These are phyloP conservation scores for Eupeodes corollae DNA, from an alignment of 1,140 invertebrate species.

Conservation along the genomic window DNA sequence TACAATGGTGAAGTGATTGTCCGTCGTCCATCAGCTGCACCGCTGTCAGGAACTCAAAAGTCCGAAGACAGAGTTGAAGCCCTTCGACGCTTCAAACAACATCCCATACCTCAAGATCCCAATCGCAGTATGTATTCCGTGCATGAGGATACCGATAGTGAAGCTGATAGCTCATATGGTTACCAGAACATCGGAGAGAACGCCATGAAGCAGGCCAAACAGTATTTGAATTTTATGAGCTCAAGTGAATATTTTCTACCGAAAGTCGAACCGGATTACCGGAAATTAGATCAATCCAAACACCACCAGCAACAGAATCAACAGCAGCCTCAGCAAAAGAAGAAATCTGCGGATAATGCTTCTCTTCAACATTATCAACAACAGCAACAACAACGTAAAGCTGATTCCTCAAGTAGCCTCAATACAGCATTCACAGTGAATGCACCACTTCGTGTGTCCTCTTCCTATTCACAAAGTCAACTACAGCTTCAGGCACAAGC, in stretches of 20 bases:
- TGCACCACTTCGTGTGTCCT: neutral
- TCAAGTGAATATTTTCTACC: slow-evolving; percentile 33
- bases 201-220: slow-evolving; percentile 22
- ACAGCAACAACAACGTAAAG: neutral
- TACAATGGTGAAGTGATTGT: slow-evolving; percentile 17
- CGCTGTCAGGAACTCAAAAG: neutral
- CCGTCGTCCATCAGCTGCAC: slow-evolving; percentile 3
- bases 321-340: slow-evolving; percentile 1
- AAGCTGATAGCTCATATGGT: neutral
- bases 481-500: slow-evolving; percentile 8
- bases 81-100: slow-evolving; percentile 5
- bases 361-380: slow-evolving; percentile 1
- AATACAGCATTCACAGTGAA: slow-evolving; percentile 7
- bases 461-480: too few relatives aligned
- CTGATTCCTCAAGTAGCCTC: slow-evolving; percentile 4
- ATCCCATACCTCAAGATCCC: slow-evolving; percentile 6
- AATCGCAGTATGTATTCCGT: slow-evolving; percentile 18
- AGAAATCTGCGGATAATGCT: too few relatives aligned
- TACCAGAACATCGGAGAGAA: neutral
- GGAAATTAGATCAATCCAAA: slow-evolving; percentile 15
- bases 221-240: slow-evolving; percentile 30
- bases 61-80: neutral
- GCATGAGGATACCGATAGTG: slow-evolving; percentile 21
- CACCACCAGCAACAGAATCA: slow-evolving; percentile 7
- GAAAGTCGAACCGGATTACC: slow-evolving; percentile 26